phyloP scores from a whole-genome alignment of 92 coral and sea anemone species.

The Porites lobata region DNA sequence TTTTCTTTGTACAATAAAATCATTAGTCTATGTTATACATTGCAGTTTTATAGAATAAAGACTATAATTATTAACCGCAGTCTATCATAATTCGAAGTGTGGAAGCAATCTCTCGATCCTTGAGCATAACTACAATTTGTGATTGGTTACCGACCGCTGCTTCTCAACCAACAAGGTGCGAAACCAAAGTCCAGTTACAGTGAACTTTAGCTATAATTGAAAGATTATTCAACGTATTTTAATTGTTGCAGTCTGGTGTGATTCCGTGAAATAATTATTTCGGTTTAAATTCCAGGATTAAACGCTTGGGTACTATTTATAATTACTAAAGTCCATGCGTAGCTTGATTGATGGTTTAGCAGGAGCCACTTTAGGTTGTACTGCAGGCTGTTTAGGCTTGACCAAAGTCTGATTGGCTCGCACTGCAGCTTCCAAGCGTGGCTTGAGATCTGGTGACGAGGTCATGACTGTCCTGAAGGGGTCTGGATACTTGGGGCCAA shows the following conservation, averaged over 20 bases:
- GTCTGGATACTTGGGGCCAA: conserved; percentile 97
- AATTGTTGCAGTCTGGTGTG: too few relatives aligned
- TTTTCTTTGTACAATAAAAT: background rate
- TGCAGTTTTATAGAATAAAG: background rate
- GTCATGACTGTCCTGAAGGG: conserved; percentile 96
- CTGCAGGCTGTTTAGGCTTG: conserved; percentile 79
- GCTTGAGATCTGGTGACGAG: conserved; percentile 88
- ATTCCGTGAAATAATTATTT: too few relatives aligned
- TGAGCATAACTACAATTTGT: too few relatives aligned
- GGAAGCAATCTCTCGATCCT: too few relatives aligned
- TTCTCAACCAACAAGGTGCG: too few relatives aligned
- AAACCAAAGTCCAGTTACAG: too few relatives aligned
- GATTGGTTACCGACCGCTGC: too few relatives aligned
- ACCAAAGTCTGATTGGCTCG: conserved; percentile 88
- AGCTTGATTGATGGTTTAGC: conserved; percentile 93
- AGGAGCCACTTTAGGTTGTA: conserved; percentile 85
- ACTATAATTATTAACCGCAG: background rate
- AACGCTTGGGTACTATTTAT: conserved; percentile 58
- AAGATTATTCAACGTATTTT: too few relatives aligned
- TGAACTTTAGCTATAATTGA: too few relatives aligned
- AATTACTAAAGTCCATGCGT: conserved; percentile 99
- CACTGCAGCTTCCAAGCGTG: conserved; percentile 92
- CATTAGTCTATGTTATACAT: background rate
- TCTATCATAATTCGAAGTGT: too few relatives aligned
- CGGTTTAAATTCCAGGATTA: too few relatives aligned